Evolutionary conservation across 2,797 vertebrate species (phyloP), one percentile per base, ranked within the genome.

Genomic region (Dendrocincla fuliginosa): DNA sequence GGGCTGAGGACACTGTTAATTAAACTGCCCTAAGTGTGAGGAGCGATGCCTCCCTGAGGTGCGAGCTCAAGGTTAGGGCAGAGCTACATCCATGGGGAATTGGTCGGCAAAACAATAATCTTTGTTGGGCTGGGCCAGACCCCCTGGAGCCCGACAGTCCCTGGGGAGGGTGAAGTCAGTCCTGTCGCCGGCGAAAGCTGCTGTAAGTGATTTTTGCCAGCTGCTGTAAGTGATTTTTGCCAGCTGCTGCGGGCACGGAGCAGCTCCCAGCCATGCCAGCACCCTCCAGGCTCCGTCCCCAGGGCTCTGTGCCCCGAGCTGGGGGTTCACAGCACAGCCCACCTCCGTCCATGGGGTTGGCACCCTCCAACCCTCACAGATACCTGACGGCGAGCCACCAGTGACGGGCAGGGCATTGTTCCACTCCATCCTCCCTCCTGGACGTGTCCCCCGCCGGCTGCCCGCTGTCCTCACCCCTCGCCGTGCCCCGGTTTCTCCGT

Each of bases 81-180:
- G 49, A 71, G 64, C 22, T 24, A 13, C 32, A 42, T 49, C 83
- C 55, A 1, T 5, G 5, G 53, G 46, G 65, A 84, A 50, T 1
- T 10, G 35, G 10, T 5, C 44, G 75, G 78, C 17, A 47, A 57
- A 77, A 47, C 32, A 69, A 11, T 27, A 33, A 23, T 24, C 32
- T 33, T 47, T 18, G 13, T 15, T 9, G 22, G 13, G 28, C 49
- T 56, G 64, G 52, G 49, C 77, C 78, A 89, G 84, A 39, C 27
- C 69, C 75, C 64, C 53, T 39, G 69, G 81, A 81, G 87, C 84
- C 84, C 61, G 32, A 63, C 32, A 70, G 65, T 69, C 84, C 61
- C 89, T 70, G 1, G 27, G 86, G 89, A 94, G 35, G n/a, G 59
- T 65, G 73, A 91, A 56, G 22, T 74, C 86, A 63, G 76, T 68